These are phyloP conservation scores for Plebejus argus DNA, from an alignment of 2,888 invertebrate species.

Conservation along the genomic window DNA sequence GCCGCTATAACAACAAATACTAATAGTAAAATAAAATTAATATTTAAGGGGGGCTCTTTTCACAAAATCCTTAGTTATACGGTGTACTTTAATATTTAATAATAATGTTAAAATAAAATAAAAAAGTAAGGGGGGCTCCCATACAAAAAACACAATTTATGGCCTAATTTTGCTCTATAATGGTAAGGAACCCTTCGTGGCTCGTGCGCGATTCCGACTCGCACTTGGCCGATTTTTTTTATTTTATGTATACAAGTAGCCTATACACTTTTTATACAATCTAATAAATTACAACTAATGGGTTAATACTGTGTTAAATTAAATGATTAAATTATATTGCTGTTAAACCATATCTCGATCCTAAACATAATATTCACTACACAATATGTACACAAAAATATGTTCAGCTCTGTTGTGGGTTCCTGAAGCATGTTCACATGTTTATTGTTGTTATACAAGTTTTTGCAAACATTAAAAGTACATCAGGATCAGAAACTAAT, in stretches of 20 bases:
- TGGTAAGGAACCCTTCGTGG: too few relatives aligned
- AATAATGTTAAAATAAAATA: too few relatives aligned
- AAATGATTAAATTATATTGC: neutral
- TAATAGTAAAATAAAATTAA: too few relatives aligned
- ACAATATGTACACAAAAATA: neutral
- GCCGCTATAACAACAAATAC: too few relatives aligned
- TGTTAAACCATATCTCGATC: neutral
- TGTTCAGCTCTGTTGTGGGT: neutral
- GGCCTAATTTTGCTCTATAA: too few relatives aligned
- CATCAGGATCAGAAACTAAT: neutral
- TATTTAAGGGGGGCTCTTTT: too few relatives aligned
- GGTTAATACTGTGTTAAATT: constrained; percentile 10
- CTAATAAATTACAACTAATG: neutral
- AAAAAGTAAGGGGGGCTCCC: too few relatives aligned
- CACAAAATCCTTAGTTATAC: too few relatives aligned
- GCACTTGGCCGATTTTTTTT: too few relatives aligned
- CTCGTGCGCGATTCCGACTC: too few relatives aligned
- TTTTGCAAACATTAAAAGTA: neutral
- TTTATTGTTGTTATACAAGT: neutral
- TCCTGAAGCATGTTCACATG: neutral
- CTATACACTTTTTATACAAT: neutral
- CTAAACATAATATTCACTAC: neutral
- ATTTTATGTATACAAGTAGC: neutral
- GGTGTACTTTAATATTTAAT: too few relatives aligned
- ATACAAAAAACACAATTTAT: too few relatives aligned